A percentile compares a stretch with the other conserved stretches of the same genome.
Conservation (phyloP, 2,113 vertebrate genomes). For the Eupsittula cactorum region DNA sequence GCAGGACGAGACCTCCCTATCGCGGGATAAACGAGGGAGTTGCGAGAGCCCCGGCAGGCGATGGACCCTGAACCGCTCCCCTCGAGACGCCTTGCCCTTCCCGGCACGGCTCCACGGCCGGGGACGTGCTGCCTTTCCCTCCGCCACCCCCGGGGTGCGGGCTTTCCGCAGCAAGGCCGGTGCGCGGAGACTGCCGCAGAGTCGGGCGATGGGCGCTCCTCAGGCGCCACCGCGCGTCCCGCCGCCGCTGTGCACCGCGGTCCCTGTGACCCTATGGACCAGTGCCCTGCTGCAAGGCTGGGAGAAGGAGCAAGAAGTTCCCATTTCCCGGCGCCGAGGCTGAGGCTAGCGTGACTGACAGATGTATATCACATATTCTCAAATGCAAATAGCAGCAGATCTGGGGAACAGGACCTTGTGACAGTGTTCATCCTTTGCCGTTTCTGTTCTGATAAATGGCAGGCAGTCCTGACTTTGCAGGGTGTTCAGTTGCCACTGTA, state of each 20-base stretch:
- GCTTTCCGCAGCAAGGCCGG: slow-evolving; percentile 71
- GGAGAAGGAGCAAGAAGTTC: background rate
- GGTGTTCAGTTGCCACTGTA: background rate
- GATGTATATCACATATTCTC: fast-evolving
- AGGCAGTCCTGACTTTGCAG: background rate
- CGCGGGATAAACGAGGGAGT: background rate
- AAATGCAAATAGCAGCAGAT: background rate
- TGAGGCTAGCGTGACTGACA: background rate
- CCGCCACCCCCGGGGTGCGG: background rate
- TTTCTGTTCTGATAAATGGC: background rate
- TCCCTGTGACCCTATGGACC: background rate
- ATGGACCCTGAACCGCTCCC: background rate
- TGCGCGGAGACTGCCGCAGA: slow-evolving; percentile 70
- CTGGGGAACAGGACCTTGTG: background rate
- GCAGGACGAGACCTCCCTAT: background rate
- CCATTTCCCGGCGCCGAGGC: fast-evolving
- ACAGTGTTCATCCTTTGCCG: background rate
- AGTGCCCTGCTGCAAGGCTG: background rate
- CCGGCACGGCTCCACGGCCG: background rate
- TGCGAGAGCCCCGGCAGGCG: background rate
- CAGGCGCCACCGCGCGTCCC: slow-evolving; percentile 74
- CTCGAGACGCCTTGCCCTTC: background rate
- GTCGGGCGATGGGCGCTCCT: slow-evolving; percentile 58
- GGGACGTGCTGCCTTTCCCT: background rate
- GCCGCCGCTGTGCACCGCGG: background rate